These are phyloP conservation scores for Pelusios castaneus DNA, from an alignment of 2,113 vertebrate species.

Conservation along the genomic window DNA sequence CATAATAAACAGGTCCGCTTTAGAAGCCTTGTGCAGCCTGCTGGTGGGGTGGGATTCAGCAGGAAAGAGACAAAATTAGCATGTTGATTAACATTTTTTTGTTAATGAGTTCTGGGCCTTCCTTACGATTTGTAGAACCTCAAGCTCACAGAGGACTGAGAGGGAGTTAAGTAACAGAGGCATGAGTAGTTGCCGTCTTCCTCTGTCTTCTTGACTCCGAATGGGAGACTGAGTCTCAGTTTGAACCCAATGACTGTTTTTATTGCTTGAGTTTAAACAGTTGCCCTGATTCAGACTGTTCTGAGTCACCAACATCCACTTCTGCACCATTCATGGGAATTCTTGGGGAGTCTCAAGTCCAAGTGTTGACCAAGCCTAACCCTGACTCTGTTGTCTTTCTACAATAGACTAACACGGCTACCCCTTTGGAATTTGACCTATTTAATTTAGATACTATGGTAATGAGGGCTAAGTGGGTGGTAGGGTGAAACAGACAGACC, in stretches of 20 bases:
- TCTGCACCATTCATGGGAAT: not conserved
- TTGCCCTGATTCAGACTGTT: not conserved
- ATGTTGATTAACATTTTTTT: not conserved
- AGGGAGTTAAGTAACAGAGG: not conserved
- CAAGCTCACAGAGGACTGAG: not conserved
- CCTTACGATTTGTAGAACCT: not conserved
- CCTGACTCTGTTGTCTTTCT: too few relatives aligned
- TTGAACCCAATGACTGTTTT: not conserved
- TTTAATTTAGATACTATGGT: not conserved
- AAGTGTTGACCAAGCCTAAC: not conserved
- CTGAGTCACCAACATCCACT: not conserved
- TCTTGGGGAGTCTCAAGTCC: not conserved
- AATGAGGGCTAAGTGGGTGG: not conserved
- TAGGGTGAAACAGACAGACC: not conserved
- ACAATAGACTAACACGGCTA: too few relatives aligned
- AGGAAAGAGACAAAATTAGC: not conserved
- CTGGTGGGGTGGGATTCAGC: not conserved
- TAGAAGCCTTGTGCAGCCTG: not conserved
- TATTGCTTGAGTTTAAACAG: not conserved
- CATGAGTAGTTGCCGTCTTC: not conserved
- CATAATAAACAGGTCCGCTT: not conserved
- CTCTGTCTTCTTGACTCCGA: not conserved
- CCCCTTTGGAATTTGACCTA: too few relatives aligned
- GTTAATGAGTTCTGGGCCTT: not conserved
- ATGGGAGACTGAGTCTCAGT: not conserved